Conservation (phyloP, 2,888 invertebrate genomes). For the Nephrocerus scutellatus region DNA sequence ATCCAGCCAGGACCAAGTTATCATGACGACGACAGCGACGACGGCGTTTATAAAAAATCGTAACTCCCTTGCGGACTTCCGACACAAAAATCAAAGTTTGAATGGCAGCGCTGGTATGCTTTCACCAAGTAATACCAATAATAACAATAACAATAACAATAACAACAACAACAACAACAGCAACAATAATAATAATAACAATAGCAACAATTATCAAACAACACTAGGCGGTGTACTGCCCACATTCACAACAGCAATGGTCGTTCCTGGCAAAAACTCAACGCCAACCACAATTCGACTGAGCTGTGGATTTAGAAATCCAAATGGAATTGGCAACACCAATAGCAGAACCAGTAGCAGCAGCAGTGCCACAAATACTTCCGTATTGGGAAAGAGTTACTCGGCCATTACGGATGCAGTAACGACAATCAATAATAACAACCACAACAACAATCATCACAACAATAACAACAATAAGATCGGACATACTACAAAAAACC, state of each 20-base stretch:
- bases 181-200: constrained; percentile 26
- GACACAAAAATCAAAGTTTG: constrained; percentile 21
- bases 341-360: constrained; percentile 14
- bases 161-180: constrained; percentile 29
- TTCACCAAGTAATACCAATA: constrained; percentile 24
- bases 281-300: constrained; percentile 19
- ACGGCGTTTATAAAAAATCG: constrained; percentile 29
- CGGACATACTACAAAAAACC: constrained; percentile 11
- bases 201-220: constrained; percentile 4
- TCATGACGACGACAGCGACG: constrained; percentile 16
- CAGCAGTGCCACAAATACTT: constrained; percentile 19
- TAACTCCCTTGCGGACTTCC: constrained; percentile 40
- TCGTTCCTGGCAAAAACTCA: constrained; percentile 17
- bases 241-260: background rate
- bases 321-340: too few species aligned
- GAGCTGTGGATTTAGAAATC: too few species aligned
- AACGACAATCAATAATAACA: too few species aligned
- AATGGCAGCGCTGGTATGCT: constrained; percentile 15
- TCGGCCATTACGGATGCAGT: too few species aligned
- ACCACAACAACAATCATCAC: too few species aligned
- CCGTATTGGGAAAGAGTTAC: constrained; percentile 20
- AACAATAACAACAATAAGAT: constrained; percentile 8
- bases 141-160: constrained; percentile 31
- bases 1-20: constrained; percentile 22
- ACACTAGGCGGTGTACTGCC: background rate